Conservation (phyloP, 2,888 invertebrate genomes). For the Plebejus argus region DNA sequence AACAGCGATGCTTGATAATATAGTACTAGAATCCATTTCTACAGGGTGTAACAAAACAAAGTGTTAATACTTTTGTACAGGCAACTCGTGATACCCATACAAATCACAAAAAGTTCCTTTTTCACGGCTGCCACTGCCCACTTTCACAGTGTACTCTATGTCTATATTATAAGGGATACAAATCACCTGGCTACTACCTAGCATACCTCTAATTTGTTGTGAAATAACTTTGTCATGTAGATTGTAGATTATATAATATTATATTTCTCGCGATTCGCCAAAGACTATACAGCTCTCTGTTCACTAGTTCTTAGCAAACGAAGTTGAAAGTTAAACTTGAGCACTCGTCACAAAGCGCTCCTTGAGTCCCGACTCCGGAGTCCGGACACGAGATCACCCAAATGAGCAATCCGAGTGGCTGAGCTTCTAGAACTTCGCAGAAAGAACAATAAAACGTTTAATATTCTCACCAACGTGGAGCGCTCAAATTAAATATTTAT, state of each 20-base stretch:
- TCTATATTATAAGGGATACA: no score
- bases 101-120: no score
- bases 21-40: no score
- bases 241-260: background rate
- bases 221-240: background rate
- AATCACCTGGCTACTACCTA: background rate
- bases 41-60: no score
- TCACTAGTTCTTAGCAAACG: background rate
- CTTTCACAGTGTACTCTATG: no score
- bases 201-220: background rate
- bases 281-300: background rate
- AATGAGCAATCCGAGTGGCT: slow-evolving; percentile 2
- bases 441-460: slow-evolving; percentile 21
- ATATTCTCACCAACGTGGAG: slow-evolving; percentile 24
- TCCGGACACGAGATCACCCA: slow-evolving; percentile 22
- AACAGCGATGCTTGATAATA: background rate
- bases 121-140: no score
- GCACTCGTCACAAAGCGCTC: background rate
- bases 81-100: no score
- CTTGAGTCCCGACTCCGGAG: background rate
- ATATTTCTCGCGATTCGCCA: background rate
- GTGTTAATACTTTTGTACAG: no score
- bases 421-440: background rate
- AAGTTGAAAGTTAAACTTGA: slow-evolving; percentile 6
- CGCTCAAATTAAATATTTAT: slow-evolving; percentile 28